A percentile compares a stretch with the other conserved stretches of the same genome.
phyloP scores from a whole-genome alignment of 2,797 vertebrate genomes.

The Danio choprae region DNA sequence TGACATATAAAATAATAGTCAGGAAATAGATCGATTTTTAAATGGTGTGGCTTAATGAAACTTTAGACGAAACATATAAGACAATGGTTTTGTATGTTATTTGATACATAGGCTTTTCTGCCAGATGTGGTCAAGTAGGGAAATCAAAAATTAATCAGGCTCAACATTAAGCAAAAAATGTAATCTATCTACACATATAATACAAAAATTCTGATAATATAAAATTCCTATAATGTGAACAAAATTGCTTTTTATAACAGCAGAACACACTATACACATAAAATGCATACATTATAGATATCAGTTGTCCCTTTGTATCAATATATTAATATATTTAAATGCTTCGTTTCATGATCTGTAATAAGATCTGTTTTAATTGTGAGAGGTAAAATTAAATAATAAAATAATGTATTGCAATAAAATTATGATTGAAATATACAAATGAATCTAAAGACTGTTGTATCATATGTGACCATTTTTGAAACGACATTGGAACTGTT shows the following conservation, averaged over 20 bases:
- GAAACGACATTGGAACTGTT: too few species aligned
- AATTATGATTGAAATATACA: not conserved
- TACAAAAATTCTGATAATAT: too few species aligned
- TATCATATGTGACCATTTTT: too few species aligned
- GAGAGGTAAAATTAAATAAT: not conserved
- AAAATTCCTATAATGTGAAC: too few species aligned
- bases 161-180: not conserved
- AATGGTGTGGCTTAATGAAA: too few species aligned
- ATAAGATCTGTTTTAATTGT: not conserved
- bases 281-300: not conserved
- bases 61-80: not conserved
- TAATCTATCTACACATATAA: not conserved
- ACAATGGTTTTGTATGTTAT: not conserved
- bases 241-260: too few species aligned
- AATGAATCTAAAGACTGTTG: not conserved
- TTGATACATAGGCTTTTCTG: not conserved
- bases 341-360: not conserved
- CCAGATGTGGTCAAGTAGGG: not conserved
- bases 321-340: not conserved
- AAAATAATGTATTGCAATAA: too few species aligned
- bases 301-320: not conserved
- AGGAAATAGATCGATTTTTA: too few species aligned
- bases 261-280: not conserved
- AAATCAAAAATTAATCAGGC: not conserved
- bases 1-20: not conserved